Evolutionary conservation across 2,888 invertebrate species (phyloP), one percentile per base, ranked within the genome.

Genomic region (Ceraclea dissimilis): DNA sequence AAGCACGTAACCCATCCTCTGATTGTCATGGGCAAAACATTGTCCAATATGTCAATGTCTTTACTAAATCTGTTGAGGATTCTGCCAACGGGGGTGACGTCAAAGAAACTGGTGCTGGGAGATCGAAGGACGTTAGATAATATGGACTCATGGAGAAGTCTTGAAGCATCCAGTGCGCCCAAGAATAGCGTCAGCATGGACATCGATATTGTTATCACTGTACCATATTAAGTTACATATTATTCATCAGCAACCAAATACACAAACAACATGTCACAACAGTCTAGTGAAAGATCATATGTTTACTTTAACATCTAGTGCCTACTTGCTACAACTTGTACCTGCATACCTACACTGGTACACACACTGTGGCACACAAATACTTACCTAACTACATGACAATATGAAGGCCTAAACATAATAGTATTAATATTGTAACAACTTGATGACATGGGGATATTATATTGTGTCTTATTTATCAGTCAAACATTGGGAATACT

Each of bases 11-110:
- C 79, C 85, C 86, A 88, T 65, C 83, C 83, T 67, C 86, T 78
- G 67, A 89, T 74, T 65, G 81, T 86, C 79, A 82, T 81, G 51
- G 86, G 86, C 69, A 86, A 77, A 67, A 81, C 78, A 70, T 82
- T 84, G 78, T 87, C 86, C 71, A 86, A 72, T 66, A 82, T 78
- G 70, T 87, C 86, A 64, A 86, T 74, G 71, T 87, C 86, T 79
- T 86, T 86, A 70, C 83, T 81, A 79, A 86, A 86, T 64, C 88
- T 80, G 78, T 88, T 88, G 72, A 89, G 80, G 69, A 88, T 81
- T 69, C 90, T 79, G 70, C 90, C 89, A 63, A 84, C 77, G 61
- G 90, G 89, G 66, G 88, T 90, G 65, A 87, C 84, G 74, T 90
- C 88, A 79, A 85, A 89, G 79, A 88, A 89, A 68, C 82, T 81